Base-by-base conservation (phyloP, 2,888 invertebrate species). In the Odontomyia ornata region DNA sequence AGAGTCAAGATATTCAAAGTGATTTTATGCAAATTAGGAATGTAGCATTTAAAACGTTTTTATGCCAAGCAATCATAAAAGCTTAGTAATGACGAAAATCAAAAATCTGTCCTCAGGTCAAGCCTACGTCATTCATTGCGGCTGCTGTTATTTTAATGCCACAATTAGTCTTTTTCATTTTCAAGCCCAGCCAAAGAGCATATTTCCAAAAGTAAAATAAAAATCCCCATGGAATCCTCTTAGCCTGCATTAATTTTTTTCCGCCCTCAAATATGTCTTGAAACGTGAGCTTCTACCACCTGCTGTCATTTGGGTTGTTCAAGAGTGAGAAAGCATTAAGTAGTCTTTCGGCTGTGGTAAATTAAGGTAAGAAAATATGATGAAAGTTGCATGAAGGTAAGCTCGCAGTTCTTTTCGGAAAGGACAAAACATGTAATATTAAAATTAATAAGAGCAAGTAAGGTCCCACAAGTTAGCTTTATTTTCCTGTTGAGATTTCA, bases 351-450 rank as follows among this genome's bases (percentile, higher is more conserved):
- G 21, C 23, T 60, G 60, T 15, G 36, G 65, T 65, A 21, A 65
- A 65, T 65, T 65, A 21, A 30, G 65, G 65, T 36, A 60, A 60
- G 36, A 1, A 65, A 65, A 65, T 36, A 65, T n/a, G 21, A 18
- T 15, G 21, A n/a, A 18, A 36, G 60, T 13, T 60, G 18, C 18
- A 30, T 36, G 13, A 9, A 36, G 64, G 65, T 65, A 36, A 15
- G 36, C 36, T 18, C 4, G 11, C 1, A 43, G 30, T 21, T 36
- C 30, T 21, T 65, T 60, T 25, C 11, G 25, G 13, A 25, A 60
- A 60, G 60, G 60, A 60, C 60, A 43, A 36, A 67, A 43, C 71
- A 72, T 72, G 52, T 27, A 72, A 72, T 72, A 72, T 72, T 72
- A 72, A 72, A 72, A 72, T 72, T 72, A 72, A 72, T 56, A 72